Conservation (phyloP, 2,888 invertebrate species). For the Silvanus unidentatus region DNA sequence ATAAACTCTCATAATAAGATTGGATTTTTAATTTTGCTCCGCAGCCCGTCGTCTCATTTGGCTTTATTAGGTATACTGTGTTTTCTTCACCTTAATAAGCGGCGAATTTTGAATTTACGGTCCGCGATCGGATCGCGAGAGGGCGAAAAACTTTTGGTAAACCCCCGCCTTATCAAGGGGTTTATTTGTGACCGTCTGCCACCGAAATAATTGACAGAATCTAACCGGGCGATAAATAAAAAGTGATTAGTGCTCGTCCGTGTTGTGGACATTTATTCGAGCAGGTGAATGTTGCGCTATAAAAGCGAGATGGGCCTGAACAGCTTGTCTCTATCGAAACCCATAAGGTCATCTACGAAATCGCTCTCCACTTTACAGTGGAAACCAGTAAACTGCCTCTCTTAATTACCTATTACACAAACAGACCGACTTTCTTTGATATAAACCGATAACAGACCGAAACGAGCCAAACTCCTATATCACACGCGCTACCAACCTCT, state of each 20-base stretch:
- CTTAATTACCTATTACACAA: slow-evolving; percentile 35
- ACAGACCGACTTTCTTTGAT: slow-evolving; percentile 32
- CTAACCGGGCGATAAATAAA: slow-evolving; percentile 35
- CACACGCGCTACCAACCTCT: slow-evolving; percentile 8
- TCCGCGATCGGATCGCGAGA: too few species aligned
- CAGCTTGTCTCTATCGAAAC: not conserved
- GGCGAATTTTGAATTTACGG: too few species aligned
- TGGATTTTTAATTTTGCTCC: slow-evolving; percentile 25
- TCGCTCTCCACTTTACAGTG: slow-evolving; percentile 6
- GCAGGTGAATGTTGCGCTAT: too few species aligned
- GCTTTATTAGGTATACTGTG: too few species aligned
- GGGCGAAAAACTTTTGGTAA: too few species aligned
- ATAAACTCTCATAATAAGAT: slow-evolving; percentile 35
- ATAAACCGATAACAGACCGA: slow-evolving; percentile 22
- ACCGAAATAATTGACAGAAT: slow-evolving; percentile 34
- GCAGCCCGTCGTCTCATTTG: not conserved
- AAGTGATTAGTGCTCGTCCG: slow-evolving; percentile 28
- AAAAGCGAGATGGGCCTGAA: not conserved
- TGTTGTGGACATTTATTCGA: not conserved
- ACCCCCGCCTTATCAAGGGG: too few species aligned
- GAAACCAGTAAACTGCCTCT: slow-evolving; percentile 30
- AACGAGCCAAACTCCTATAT: slow-evolving; percentile 13
- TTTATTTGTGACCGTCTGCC: not conserved
- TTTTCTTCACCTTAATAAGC: too few species aligned
- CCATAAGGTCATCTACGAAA: slow-evolving; percentile 5